These are phyloP conservation scores for Cairina moschata DNA, from an alignment of 2,113 vertebrate genomes.

Conservation along the genomic window DNA sequence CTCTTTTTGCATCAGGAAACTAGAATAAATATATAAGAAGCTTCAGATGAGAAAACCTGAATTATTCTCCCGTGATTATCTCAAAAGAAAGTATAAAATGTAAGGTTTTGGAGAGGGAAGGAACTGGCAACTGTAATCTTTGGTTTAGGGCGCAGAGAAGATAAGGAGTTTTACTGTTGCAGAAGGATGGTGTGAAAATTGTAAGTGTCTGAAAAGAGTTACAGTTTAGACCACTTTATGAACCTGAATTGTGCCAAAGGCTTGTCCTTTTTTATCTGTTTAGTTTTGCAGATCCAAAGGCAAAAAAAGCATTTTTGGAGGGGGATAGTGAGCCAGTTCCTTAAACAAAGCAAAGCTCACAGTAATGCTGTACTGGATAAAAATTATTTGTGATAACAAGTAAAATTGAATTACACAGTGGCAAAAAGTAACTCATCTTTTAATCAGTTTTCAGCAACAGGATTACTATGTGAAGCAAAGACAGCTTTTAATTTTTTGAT, in stretches of 20 bases:
- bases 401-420: neutral
- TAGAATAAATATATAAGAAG: neutral
- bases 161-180: neutral
- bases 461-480: neutral
- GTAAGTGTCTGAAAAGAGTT: neutral
- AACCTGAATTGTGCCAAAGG: neutral
- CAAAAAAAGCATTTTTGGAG: neutral
- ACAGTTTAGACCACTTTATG: neutral
- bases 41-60: neutral
- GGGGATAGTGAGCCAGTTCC: neutral
- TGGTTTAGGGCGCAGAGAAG: neutral
- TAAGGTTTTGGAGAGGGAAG: neutral
- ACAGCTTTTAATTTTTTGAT: neutral
- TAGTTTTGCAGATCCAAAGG: neutral
- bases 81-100: neutral
- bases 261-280: neutral
- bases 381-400: neutral
- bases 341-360: neutral
- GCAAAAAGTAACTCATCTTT: neutral
- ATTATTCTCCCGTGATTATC: neutral
- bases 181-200: neutral
- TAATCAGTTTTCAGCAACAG: slow-evolving; percentile 2
- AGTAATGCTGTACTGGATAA: neutral
- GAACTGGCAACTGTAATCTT: neutral
- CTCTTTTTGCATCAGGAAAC: neutral